Base-by-base conservation (phyloP, 2,113 vertebrate genomes). In the Campylorhamphus procurvoides region DNA sequence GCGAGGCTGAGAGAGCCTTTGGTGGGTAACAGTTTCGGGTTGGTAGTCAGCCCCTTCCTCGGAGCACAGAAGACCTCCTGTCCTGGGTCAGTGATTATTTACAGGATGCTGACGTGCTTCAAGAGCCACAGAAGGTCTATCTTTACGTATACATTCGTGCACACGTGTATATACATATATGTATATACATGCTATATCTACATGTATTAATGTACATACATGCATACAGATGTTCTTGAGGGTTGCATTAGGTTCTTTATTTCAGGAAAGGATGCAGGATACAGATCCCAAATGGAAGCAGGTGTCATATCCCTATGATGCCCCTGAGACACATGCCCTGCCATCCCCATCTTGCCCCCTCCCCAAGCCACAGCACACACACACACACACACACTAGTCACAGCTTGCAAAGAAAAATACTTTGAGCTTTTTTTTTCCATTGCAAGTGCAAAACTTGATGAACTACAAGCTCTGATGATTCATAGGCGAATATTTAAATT, bases 291-390 rank as follows among this genome's bases (percentile, higher is more conserved):
- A 13, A 27, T 8, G 23, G 44, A 16, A 31, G 56, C 77, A 94
- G n/a, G 55, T 86, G 46, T 50, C 28, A 62, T 6, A 18, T 23
- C 31, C 9, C 29, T 56, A 22, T 20, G 39, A 76, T 53, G 12
- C 19, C 59, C 55, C 55, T 25, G 46, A 27, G 31, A 44, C 5
- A 13, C 25, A 11, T 0, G 0, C 3, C 18, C 25, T 29, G 35
- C 37, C 37, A 37, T 46, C 19, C 39, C 12, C 7, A 12, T n/a
- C 19, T 33, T 24, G 18, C 3, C 33, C 23, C 10, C 47, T 79
- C 27, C 40, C 68, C 27, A 64, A 39, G 71, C 23, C 35, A 42
- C 29, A 44, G n/a, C 56, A 58, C 56, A 59, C 37, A 37, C 37
- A 58, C 56, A 59, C 50, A 27, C 49, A 50, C 49, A 50, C 3